These are phyloP conservation scores for Palythoa caribaeorum DNA, from an alignment of 92 coral and sea anemone genomes.

Conservation along the genomic window DNA sequence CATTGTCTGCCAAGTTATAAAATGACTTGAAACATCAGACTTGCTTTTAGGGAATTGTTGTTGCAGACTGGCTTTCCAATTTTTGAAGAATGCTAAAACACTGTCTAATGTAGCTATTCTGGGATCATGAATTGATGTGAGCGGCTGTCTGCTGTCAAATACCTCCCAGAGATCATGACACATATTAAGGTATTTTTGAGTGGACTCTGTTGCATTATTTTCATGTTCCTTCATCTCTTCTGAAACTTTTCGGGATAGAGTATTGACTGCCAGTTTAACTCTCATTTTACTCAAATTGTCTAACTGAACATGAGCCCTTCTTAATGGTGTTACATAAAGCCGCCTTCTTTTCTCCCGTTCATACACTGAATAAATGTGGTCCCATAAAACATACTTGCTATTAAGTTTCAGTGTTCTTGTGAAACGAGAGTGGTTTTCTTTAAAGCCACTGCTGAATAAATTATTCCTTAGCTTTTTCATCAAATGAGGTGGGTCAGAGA, in stretches of 20 bases:
- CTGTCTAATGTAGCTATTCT: slow-evolving; percentile 41
- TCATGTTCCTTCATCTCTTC: slow-evolving; percentile 47
- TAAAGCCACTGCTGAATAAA: slow-evolving; percentile 30
- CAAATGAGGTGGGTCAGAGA: slow-evolving; percentile 48
- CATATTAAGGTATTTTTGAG: background rate
- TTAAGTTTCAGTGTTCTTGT: slow-evolving; percentile 30
- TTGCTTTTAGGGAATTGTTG: slow-evolving; percentile 34
- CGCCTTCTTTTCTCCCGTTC: slow-evolving; percentile 25
- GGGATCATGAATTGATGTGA: slow-evolving; percentile 39
- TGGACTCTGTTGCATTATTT: slow-evolving; percentile 5
- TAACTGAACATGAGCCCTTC: slow-evolving; percentile 45
- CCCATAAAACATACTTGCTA: slow-evolving; percentile 42
- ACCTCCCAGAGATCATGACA: slow-evolving; percentile 45
- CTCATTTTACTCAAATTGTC: slow-evolving; percentile 50
- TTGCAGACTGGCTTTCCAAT: slow-evolving; percentile 49
- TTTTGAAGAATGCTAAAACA: slow-evolving; percentile 36
- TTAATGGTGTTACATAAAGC: slow-evolving; percentile 36
- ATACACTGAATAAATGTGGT: slow-evolving; percentile 47
- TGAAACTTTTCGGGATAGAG: slow-evolving; percentile 40
- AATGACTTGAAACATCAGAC: slow-evolving; percentile 54
- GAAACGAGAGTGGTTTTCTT: slow-evolving; percentile 36
- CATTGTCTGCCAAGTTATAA: slow-evolving; percentile 62
- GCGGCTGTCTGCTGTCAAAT: slow-evolving; percentile 49
- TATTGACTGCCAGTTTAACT: slow-evolving; percentile 51
- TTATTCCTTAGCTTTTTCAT: slow-evolving; percentile 47